Conservation (phyloP, 2,888 invertebrate species). For the Rhabditoides inermis region DNA sequence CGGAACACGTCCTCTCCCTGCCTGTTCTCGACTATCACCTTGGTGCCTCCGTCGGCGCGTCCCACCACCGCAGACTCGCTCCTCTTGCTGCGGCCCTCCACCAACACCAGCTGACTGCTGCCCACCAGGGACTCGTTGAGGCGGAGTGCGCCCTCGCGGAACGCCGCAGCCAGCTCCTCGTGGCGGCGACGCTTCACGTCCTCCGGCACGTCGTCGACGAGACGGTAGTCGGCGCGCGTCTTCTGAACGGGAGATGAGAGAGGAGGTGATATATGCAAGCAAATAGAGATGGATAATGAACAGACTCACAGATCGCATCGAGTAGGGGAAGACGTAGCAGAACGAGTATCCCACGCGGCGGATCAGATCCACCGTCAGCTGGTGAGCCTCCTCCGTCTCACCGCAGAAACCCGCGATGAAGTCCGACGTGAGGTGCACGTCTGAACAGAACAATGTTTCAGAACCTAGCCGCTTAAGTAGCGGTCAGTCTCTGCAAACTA, state of each 20-base stretch:
- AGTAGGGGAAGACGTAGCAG: slow-evolving; percentile 82
- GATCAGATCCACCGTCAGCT: slow-evolving; percentile 74
- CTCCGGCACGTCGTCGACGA: slow-evolving; percentile 72
- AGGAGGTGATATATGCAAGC: too few relatives aligned
- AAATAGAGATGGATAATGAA: too few relatives aligned
- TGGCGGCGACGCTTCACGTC: slow-evolving; percentile 68
- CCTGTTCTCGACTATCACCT: slow-evolving; percentile 65
- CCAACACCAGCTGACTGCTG: slow-evolving; percentile 69
- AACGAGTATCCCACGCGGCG: slow-evolving; percentile 70
- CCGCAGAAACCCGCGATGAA: slow-evolving; percentile 95
- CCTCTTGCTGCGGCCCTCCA: slow-evolving; percentile 68
- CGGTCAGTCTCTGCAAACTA: too few relatives aligned
- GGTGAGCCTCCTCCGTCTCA: slow-evolving; percentile 82
- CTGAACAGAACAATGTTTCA: too few relatives aligned
- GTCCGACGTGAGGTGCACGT: slow-evolving; percentile 77
- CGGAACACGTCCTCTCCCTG: slow-evolving; percentile 5
- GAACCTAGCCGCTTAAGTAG: too few relatives aligned
- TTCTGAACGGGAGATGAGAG: slow-evolving; percentile 66
- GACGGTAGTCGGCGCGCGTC: slow-evolving; percentile 74
- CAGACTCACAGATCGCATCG: slow-evolving; percentile 80
- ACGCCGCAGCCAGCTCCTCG: slow-evolving; percentile 64
- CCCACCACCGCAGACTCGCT: slow-evolving; percentile 60
- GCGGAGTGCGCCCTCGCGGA: slow-evolving; percentile 63
- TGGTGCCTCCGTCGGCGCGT: slow-evolving; percentile 77
- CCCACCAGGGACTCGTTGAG: slow-evolving; percentile 70